Base-by-base conservation (phyloP, 2,888 invertebrate species). In the Drosophila parthenogenetica region DNA sequence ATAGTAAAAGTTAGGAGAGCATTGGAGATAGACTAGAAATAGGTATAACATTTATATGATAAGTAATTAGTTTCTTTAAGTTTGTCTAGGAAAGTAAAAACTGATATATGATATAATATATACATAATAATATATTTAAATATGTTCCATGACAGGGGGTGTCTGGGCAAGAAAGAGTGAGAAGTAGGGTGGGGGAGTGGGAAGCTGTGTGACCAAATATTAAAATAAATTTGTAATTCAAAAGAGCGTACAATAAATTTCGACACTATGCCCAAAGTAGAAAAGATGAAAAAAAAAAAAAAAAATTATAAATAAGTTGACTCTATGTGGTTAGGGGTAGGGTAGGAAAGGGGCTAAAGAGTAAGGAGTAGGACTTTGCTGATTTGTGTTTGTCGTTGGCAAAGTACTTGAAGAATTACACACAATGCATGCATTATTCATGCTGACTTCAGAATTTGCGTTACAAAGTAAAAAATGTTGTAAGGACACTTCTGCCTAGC, bases 401-500 rank as follows among this genome's bases (percentile, higher is more conserved):
- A 83, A 86, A 86, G 87, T 83, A 86, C 82, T 83, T 83, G 84
- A 83, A 81, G 84, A 86, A 83, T 83, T 86, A 86, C 82, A 86
- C 81, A 83, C 82, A 86, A 86, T 86, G 87, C 79, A 83, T 86
- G 82, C 82, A 83, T 83, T 83, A 83, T 83, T 83, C 82, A 83
- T 83, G 87, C 87, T 86, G 86, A 86, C 82, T 83, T 86, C 87
- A 83, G 87, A 83, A 83, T 86, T 83, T 86, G 82, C 87, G 87
- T 86, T 86, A 83, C 82, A 83, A 83, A 83, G 82, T 83, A 83
- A 83, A 82, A 83, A 83, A 83, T 86, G 82, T 72, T 81, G 82
- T 86, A 83, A 83, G 82, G 82, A 86, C 82, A 86, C 82, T 83
- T 83, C 71, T 68, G 84, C 84, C 84, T 77, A 75, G 75, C 70